phyloP scores from a whole-genome alignment of 2,797 vertebrate genomes.

The Parambassis ranga region DNA sequence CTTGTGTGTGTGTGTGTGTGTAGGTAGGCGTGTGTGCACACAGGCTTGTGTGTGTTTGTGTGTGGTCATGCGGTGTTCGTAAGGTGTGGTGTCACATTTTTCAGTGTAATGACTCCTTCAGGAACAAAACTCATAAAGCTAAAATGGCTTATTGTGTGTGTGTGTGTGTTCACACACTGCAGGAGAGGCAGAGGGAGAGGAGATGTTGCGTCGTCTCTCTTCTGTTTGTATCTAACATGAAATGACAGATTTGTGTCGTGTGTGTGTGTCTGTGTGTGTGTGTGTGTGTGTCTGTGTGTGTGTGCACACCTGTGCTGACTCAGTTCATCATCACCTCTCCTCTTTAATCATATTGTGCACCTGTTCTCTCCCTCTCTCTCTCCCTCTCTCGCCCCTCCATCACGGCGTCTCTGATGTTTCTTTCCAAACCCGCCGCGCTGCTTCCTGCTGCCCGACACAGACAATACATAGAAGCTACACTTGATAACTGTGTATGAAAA shows the following conservation, averaged over 20 bases:
- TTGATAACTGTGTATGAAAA: too few species aligned
- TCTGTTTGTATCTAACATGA: constrained; percentile 47
- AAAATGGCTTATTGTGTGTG: neutral
- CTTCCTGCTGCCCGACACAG: too few species aligned
- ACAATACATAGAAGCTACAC: too few species aligned
- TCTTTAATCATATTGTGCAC: constrained; percentile 56
- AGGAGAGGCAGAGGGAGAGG: neutral
- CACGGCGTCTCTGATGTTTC: too few species aligned
- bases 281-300: neutral
- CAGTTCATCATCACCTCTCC: constrained; percentile 39
- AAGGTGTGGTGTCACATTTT: constrained; percentile 11
- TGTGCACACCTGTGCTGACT: constrained; percentile 40
- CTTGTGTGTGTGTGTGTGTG: neutral
- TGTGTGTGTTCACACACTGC: neutral
- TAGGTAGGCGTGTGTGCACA: too few species aligned
- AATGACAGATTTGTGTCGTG: constrained; percentile 58
- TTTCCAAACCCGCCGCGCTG: too few species aligned
- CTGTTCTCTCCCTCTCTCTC: constrained; percentile 16
- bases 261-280: neutral
- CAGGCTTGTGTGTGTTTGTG: neutral
- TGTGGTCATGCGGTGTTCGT: neutral
- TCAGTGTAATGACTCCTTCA: neutral
- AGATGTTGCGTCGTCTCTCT: constrained; percentile 1
- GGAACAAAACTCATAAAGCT: neutral
- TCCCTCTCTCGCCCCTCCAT: neutral